phyloP scores from a whole-genome alignment of 1,140 invertebrate genomes.

The Tyrophagus putrescentiae region DNA sequence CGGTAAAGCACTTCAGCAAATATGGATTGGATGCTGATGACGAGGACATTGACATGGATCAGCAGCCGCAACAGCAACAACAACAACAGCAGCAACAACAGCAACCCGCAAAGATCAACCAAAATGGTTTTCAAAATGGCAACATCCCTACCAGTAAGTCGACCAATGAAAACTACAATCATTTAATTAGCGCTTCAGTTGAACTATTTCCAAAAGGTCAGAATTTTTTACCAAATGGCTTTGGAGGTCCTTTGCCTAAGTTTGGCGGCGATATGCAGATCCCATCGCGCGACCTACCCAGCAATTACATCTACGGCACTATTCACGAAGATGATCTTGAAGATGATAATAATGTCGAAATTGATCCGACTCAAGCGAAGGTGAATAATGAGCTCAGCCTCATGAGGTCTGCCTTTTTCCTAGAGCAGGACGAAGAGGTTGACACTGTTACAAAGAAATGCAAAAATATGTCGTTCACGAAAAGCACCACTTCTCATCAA shows the following conservation, averaged over 20 bases:
- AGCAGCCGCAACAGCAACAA: neutral
- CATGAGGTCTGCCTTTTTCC: constrained; percentile 21
- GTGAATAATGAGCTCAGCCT: constrained; percentile 12
- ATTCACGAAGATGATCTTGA: neutral
- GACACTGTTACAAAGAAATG: neutral
- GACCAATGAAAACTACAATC: neutral
- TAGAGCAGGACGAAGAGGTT: constrained; percentile 16
- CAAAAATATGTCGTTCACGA: constrained; percentile 7
- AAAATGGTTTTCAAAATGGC: neutral
- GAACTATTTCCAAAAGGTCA: too few species aligned
- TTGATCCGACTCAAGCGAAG: neutral
- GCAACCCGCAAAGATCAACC: neutral
- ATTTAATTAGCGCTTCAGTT: neutral
- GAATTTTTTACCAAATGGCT: too few species aligned
- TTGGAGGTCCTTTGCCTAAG: neutral
- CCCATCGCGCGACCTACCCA: neutral
- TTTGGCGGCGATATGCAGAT: neutral
- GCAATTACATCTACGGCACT: neutral
- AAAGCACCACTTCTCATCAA: neutral
- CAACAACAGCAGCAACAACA: constrained; percentile 3
- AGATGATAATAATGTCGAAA: neutral
- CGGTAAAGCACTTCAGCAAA: constrained; percentile 47
- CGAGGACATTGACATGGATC: constrained; percentile 52
- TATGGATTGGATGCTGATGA: constrained; percentile 82
- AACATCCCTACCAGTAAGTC: neutral